A percentile compares a stretch with the other conserved stretches of the same genome.
These are phyloP conservation scores for Saturnia japonica DNA, from an alignment of 2,888 invertebrate species.

Conservation along the genomic window DNA sequence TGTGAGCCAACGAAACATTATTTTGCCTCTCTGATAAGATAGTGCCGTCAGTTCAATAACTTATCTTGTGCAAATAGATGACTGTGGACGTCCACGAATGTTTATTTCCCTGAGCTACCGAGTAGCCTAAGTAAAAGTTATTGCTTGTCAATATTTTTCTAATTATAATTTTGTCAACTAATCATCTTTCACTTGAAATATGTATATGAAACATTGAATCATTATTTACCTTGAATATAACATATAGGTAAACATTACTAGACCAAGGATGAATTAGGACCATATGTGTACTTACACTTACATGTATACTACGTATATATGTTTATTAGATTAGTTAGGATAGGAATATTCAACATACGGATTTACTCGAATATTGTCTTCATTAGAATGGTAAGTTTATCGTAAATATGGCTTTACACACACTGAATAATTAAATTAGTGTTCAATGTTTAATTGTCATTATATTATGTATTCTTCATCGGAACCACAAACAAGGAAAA, in stretches of 20 bases:
- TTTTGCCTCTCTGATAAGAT: slow-evolving; percentile 67
- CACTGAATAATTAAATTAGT: slow-evolving; percentile 15
- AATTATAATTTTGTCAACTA: slow-evolving; percentile 29
- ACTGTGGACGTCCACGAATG: slow-evolving; percentile 22
- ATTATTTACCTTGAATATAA: slow-evolving; percentile 40
- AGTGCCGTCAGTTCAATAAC: slow-evolving; percentile 69
- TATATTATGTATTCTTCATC: not conserved
- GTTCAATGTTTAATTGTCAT: not conserved
- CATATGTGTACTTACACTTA: slow-evolving; percentile 19
- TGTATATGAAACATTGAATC: not conserved
- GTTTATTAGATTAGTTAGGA: too few relatives aligned
- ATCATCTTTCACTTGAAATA: not conserved
- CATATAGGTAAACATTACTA: slow-evolving; percentile 43
- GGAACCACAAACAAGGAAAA: not conserved
- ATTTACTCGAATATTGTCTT: slow-evolving; percentile 1
- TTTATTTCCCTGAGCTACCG: slow-evolving; percentile 42
- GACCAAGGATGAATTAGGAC: slow-evolving; percentile 48
- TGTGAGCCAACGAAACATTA: slow-evolving; percentile 50
- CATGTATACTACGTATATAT: slow-evolving; percentile 3
- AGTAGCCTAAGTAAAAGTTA: slow-evolving; percentile 39
- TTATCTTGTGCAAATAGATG: slow-evolving; percentile 47
- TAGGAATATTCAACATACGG: not conserved
- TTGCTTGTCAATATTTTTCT: slow-evolving; percentile 52
- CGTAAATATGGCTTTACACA: slow-evolving; percentile 15
- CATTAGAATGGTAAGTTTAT: slow-evolving; percentile 20